Evolutionary conservation across 2,888 invertebrate genomes (phyloP).

Genomic region (Tetragonisca angustula): DNA sequence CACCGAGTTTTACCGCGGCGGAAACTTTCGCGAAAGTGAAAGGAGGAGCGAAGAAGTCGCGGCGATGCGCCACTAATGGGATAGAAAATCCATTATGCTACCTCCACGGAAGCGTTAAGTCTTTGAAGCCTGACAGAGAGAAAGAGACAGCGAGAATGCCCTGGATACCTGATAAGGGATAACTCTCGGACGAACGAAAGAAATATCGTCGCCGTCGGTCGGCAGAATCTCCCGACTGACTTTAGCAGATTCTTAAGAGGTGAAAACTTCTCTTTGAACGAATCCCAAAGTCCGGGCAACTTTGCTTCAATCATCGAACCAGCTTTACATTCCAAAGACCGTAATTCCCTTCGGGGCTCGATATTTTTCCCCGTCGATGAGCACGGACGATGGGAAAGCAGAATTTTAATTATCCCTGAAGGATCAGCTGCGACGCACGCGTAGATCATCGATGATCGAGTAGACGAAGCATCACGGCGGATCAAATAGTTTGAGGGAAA

Average conservation of each 20-base stretch:
- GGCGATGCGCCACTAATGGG: conserved; percentile 35
- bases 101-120: background rate
- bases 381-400: background rate
- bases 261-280: conserved; percentile 13
- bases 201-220: conserved; percentile 1
- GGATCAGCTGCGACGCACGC: background rate
- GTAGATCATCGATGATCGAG: background rate
- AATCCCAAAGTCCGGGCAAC: conserved; percentile 8
- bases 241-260: background rate
- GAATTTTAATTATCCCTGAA: background rate
- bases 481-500: background rate
- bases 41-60: background rate
- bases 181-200: background rate
- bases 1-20: background rate
- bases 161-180: conserved; percentile 8
- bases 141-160: background rate
- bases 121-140: conserved; percentile 7
- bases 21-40: background rate
- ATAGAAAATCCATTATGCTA: conserved; percentile 42
- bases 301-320: conserved; percentile 17
- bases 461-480: background rate
- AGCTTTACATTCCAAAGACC: conserved; percentile 12
- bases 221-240: background rate
- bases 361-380: conserved; percentile 24
- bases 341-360: conserved; percentile 31